Conservation (phyloP, 2,888 invertebrate genomes). For the Perdita meconis region DNA sequence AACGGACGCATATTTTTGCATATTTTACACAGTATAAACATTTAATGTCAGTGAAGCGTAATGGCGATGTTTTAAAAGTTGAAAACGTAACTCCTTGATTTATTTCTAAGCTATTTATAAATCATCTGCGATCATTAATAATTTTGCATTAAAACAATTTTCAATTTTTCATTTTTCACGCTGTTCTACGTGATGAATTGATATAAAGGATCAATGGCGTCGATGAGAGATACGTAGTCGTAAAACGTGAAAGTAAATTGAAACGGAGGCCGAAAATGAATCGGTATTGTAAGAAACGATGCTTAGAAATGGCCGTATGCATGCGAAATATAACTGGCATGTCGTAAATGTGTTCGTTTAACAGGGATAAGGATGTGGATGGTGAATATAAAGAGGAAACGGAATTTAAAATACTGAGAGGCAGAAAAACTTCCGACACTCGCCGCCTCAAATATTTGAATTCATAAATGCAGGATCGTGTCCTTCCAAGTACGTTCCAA, state of each 20-base stretch:
- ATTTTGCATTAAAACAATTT: background rate
- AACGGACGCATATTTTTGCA: no score
- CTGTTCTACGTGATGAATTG: background rate
- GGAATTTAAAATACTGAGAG: constrained; percentile 39
- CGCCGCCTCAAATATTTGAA: constrained; percentile 71
- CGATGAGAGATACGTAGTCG: constrained; percentile 25
- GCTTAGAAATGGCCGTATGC: constrained; percentile 80
- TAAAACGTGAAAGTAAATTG: constrained; percentile 35
- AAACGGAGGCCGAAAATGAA: constrained; percentile 56
- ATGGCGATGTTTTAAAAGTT: no score
- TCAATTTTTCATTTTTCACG: background rate
- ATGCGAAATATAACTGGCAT: constrained; percentile 74
- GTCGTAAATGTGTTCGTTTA: constrained; percentile 69
- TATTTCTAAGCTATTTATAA: no score
- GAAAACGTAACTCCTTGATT: no score
- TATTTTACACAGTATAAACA: no score
- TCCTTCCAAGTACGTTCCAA: constrained; percentile 23
- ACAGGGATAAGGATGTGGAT: constrained; percentile 59
- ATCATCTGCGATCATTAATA: no score
- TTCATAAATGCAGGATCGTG: constrained; percentile 54
- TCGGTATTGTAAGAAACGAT: constrained; percentile 61
- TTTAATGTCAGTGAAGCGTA: no score
- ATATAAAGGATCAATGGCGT: background rate
- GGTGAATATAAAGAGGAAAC: constrained; percentile 51
- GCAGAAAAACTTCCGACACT: constrained; percentile 21